Conservation (phyloP, 2,888 invertebrate species). For the Chrysolina americana region DNA sequence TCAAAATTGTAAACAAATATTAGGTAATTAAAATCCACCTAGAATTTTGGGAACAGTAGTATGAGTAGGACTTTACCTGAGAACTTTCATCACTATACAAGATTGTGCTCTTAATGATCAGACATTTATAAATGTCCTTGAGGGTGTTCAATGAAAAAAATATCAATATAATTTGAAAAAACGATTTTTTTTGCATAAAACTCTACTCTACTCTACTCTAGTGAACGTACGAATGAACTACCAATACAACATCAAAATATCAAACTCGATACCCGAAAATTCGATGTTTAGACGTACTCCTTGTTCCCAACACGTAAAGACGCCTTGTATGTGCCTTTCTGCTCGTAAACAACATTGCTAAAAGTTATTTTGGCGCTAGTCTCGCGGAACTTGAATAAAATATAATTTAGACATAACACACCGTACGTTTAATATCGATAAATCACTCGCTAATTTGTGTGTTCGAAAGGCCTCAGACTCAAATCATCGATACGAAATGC, state of each 20-base stretch:
- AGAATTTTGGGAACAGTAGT: no score
- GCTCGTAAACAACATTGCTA: neutral
- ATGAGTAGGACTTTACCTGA: no score
- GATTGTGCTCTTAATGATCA: no score
- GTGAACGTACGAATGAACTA: neutral
- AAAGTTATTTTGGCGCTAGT: slow-evolving; percentile 34
- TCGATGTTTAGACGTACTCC: neutral
- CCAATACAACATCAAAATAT: neutral
- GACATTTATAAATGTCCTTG: no score
- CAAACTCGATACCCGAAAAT: neutral
- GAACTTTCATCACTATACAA: no score
- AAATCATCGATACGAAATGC: slow-evolving; percentile 3
- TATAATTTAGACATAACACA: slow-evolving; percentile 44
- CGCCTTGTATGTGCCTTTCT: neutral
- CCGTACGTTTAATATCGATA: slow-evolving; percentile 35
- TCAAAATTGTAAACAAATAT: no score
- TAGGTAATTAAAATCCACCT: no score
- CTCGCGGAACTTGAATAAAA: slow-evolving; percentile 35
- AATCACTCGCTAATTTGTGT: slow-evolving; percentile 41
- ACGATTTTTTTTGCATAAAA: no score
- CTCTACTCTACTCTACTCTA: no score
- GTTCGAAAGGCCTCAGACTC: slow-evolving; percentile 35
- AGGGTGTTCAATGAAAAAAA: no score
- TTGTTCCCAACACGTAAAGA: slow-evolving; percentile 20
- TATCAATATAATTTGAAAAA: no score